These are phyloP conservation scores for Brienomyrus brachyistius DNA, from an alignment of 2,113 vertebrate species.

Conservation along the genomic window DNA sequence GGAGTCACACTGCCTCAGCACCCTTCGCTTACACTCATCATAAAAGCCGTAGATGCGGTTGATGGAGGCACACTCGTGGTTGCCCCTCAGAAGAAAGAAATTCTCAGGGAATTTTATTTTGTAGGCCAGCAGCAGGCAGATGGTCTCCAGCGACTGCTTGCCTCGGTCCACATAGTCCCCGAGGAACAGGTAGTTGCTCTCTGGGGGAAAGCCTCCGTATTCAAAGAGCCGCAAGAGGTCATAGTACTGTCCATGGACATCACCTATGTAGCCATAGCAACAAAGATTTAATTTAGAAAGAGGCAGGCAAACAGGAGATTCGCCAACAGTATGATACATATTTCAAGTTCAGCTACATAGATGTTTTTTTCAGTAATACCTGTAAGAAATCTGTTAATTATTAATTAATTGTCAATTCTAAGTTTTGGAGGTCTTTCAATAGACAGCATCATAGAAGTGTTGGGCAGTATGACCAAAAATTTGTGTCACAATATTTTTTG, in stretches of 20 bases:
- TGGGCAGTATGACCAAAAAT: not conserved
- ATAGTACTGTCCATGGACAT: conserved; percentile 71
- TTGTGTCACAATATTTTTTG: not conserved
- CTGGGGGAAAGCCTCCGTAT: conserved; percentile 69
- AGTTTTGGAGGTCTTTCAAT: not conserved
- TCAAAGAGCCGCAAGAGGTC: conserved; percentile 70
- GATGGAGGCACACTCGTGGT: conserved; percentile 96
- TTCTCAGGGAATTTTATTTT: conserved; percentile 79
- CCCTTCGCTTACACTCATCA: conserved; percentile 80
- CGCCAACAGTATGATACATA: not conserved
- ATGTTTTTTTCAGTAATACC: not conserved
- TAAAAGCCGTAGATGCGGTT: conserved; percentile 98
- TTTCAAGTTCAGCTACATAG: not conserved
- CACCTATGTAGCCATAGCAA: conserved; percentile 43
- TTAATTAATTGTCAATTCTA: not conserved
- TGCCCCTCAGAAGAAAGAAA: conserved; percentile 91
- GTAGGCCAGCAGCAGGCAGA: conserved; percentile 75
- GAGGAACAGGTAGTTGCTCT: conserved; percentile 72
- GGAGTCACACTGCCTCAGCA: not conserved
- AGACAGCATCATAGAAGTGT: not conserved
- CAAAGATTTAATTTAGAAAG: not conserved
- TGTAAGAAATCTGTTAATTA: not conserved
- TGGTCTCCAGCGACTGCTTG: conserved; percentile 81
- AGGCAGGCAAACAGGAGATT: not conserved
- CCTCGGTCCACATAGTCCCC: conserved; percentile 71